Percentiles rank a stretch among this genome's conserved stretches.
These are phyloP conservation scores for Scaptodrosophila latifasciaeformis DNA, from an alignment of 2,888 invertebrate genomes.

Conservation along the genomic window DNA sequence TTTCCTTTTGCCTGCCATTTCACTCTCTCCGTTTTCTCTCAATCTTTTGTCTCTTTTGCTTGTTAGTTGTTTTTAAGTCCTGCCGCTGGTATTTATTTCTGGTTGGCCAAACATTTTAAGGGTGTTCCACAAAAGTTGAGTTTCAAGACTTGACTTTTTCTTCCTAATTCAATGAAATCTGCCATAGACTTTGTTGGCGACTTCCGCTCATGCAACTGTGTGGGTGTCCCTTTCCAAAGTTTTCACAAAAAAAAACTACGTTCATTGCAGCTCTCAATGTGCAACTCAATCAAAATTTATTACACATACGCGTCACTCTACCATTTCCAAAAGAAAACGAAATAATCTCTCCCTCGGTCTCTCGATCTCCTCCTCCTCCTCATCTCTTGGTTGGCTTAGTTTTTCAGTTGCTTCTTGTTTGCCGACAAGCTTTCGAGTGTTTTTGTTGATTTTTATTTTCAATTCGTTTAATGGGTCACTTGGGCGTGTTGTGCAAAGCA, in stretches of 20 bases:
- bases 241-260: slow-evolving; percentile 30
- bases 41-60: neutral
- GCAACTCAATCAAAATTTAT: slow-evolving; percentile 64
- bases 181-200: neutral
- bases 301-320: slow-evolving; percentile 54
- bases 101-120: neutral
- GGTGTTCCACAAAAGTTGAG: slow-evolving; percentile 11
- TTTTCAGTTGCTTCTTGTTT: neutral
- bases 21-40: neutral
- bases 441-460: slow-evolving; percentile 54
- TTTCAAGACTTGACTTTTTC: slow-evolving; percentile 39
- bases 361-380: neutral
- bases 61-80: no score
- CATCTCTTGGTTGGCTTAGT: neutral
- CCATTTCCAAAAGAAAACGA: slow-evolving; percentile 4
- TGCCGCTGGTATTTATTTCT: no score
- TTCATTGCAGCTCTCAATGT: slow-evolving; percentile 31
- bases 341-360: neutral
- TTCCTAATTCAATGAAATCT: slow-evolving; percentile 30
- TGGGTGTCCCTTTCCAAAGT: neutral
- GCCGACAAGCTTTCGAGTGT: slow-evolving; percentile 12
- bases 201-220: neutral
- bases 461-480: slow-evolving; percentile 68
- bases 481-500: slow-evolving; percentile 40
- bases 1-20: neutral